Base-by-base conservation (phyloP, 2,113 vertebrate species). In the Castor canadensis region DNA sequence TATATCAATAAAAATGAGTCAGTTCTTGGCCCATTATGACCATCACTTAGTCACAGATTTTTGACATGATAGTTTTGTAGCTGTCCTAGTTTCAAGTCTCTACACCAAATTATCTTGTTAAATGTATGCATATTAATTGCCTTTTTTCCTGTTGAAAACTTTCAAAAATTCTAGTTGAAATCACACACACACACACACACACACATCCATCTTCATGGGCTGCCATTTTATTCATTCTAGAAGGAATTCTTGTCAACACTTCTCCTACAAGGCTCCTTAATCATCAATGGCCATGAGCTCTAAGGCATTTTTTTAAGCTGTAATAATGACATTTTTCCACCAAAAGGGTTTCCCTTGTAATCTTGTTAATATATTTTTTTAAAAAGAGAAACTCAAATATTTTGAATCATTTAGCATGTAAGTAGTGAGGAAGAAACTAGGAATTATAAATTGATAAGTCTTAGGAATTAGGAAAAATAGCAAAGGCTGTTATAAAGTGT, bases 181-280 rank as follows among this genome's bases (percentile, higher is more conserved):
- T 60, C 10, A 62, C 12, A 56, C 30, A 71, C 12, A 35, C n/a
- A n/a, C n/a, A n/a, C n/a, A 30, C 19, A 20, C 9, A 26, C 38
- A 56, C 30, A 71, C 12, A 35, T 22, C 7, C 19, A 17, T 35
- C 26, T 85, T 45, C 16, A 35, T 83, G 66, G 6, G 5, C 58
- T 81, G 72, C 66, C 19, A 85, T 81, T 75, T 75, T 47, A 67
- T 72, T 15, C 24, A 86, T 79, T 76, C 47, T 93, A 43, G 22
- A 92, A 92, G 45, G 24, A 20, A 83, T 83, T 77, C 20, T 86
- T 72, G 38, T 83, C 40, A 66, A 24, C 0, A 45, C 10, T 80
- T 89, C 22, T 83, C 60, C 92, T 83, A 52, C 76, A 73, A 71
- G 20, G 77, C 43, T 92, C 56, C 17, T 93, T 95, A 75, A 60